A percentile compares a stretch with the other conserved stretches of the same genome.
Evolutionary conservation across 2,113 vertebrate species (phyloP).

Genomic region (Nesogale talazaci): DNA sequence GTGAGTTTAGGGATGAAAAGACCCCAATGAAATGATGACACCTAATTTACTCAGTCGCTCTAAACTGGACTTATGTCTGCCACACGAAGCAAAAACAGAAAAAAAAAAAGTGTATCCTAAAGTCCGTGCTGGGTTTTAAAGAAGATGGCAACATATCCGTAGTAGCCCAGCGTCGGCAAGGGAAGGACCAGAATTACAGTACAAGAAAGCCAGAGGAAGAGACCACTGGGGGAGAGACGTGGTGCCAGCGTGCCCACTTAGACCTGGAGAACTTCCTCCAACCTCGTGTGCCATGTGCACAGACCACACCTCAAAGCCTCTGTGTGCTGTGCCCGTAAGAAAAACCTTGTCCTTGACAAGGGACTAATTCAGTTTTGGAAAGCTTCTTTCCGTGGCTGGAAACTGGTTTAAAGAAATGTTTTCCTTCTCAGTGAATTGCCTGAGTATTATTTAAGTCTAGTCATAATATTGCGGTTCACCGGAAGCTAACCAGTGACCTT

Average conservation of each 20-base stretch:
- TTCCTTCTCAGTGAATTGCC: slow-evolving; percentile 53
- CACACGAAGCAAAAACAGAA: neutral
- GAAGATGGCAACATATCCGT: too few species aligned
- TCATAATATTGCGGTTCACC: slow-evolving; percentile 69
- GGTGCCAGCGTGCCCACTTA: neutral
- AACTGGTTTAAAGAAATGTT: slow-evolving; percentile 51
- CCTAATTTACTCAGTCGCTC: slow-evolving; percentile 17
- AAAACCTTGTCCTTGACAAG: neutral
- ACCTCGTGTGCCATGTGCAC: neutral
- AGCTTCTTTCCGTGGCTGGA: neutral
- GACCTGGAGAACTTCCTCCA: neutral
- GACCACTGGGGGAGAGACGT: neutral
- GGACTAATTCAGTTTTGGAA: neutral
- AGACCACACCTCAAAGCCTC: neutral
- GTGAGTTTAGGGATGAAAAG: neutral
- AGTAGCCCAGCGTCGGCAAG: neutral
- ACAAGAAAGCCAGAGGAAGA: neutral
- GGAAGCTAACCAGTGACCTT: slow-evolving; percentile 58
- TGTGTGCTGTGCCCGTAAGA: neutral
- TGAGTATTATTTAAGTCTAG: slow-evolving; percentile 63
- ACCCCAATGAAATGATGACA: neutral
- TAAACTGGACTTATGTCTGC: neutral
- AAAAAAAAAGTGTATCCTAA: neutral
- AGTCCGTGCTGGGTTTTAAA: neutral
- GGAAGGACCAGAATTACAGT: neutral